phyloP scores from a whole-genome alignment of 2,888 invertebrate species.

The Spatulosminthurus flaviceps region DNA sequence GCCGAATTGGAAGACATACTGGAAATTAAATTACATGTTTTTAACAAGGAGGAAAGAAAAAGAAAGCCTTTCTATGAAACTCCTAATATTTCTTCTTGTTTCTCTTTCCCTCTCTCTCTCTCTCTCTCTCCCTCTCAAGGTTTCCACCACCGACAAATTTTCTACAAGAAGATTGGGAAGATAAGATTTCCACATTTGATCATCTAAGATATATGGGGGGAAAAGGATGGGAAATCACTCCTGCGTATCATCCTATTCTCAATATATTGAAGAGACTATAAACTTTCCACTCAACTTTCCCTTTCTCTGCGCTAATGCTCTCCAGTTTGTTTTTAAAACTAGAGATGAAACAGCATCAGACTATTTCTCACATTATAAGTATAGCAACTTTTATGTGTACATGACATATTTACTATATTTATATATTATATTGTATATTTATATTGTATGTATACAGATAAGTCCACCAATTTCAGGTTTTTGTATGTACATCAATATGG shows the following conservation, averaged over 20 bases:
- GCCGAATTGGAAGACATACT: not conserved
- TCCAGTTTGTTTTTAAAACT: conserved; percentile 13
- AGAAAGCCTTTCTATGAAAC: not conserved
- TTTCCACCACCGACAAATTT: no score
- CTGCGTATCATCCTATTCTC: conserved; percentile 40
- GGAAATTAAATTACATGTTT: not conserved
- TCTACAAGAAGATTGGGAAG: not conserved
- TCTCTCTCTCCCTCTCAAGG: no score
- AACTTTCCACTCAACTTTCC: conserved; percentile 33
- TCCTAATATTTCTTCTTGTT: no score
- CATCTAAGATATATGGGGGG: not conserved
- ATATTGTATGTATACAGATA: not conserved
- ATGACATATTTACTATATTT: no score
- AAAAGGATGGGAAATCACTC: conserved; percentile 40
- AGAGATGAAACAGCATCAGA: not conserved
- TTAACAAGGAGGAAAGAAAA: conserved; percentile 3
- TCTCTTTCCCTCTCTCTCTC: no score
- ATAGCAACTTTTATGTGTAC: no score
- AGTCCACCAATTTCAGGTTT: not conserved
- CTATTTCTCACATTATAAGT: not conserved
- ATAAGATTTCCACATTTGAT: conserved; percentile 20
- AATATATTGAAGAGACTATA: conserved; percentile 30
- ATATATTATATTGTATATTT: no score
- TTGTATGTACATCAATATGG: no score
- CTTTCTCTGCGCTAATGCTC: not conserved